These are phyloP conservation scores for Montipora capricornis DNA, from an alignment of 64 coral and sea anemone genomes.

Conservation along the genomic window DNA sequence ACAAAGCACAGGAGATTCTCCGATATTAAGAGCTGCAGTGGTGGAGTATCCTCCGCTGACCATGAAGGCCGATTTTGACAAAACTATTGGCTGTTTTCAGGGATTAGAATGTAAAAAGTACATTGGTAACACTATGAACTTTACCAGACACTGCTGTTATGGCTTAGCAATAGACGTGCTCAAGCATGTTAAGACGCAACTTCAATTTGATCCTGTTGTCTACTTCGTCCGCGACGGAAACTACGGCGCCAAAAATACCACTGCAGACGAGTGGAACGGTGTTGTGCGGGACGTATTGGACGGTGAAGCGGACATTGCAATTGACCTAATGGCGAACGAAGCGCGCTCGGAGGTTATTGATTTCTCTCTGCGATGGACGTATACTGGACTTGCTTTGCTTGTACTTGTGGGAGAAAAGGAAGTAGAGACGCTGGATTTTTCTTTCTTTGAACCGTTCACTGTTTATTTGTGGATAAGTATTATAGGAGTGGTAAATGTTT, in stretches of 20 bases:
- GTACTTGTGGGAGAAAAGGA: slow-evolving; percentile 90
- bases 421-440: slow-evolving; percentile 76
- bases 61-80: slow-evolving; percentile 72
- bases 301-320: slow-evolving; percentile 80
- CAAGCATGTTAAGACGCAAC: slow-evolving; percentile 68
- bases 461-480: slow-evolving; percentile 83
- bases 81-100: slow-evolving; percentile 60
- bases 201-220: slow-evolving; percentile 79
- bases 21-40: slow-evolving; percentile 71
- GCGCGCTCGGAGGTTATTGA: slow-evolving; percentile 83
- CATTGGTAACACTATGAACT: slow-evolving; percentile 10
- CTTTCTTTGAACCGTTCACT: slow-evolving; percentile 85
- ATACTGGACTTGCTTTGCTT: slow-evolving; percentile 81
- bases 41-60: slow-evolving; percentile 91
- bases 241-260: slow-evolving; percentile 84
- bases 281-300: slow-evolving; percentile 73
- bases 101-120: slow-evolving; percentile 72
- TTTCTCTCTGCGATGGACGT: slow-evolving; percentile 87
- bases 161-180: slow-evolving; percentile 90
- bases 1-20: slow-evolving; percentile 19
- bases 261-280: slow-evolving; percentile 78
- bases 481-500: slow-evolving; percentile 80
- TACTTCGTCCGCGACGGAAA: slow-evolving; percentile 94
- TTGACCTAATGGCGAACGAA: slow-evolving; percentile 95
- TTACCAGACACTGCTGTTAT: slow-evolving; percentile 80